Evolutionary conservation across 2,797 vertebrate genomes (phyloP).

Genomic region (Sciurus carolinensis): DNA sequence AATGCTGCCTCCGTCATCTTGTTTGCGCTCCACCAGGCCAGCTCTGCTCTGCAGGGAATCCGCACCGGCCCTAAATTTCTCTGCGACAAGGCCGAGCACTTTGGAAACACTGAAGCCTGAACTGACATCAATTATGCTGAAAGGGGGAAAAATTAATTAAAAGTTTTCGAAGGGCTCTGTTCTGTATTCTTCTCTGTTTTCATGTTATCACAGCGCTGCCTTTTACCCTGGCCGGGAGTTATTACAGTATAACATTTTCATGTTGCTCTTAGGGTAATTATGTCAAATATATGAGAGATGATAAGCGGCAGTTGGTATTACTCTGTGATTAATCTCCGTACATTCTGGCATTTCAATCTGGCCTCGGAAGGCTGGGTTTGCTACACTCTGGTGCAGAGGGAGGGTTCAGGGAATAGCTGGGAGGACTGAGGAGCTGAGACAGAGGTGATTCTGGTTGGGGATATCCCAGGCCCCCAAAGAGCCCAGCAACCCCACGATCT

Average conservation of each 20-base stretch:
- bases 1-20: fast-evolving
- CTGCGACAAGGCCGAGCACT: slow-evolving; percentile 75
- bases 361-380: slow-evolving; percentile 65
- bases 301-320: slow-evolving; percentile 84
- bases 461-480: background rate
- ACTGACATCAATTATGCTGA: slow-evolving; percentile 84
- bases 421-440: background rate
- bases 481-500: fast-evolving
- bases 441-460: background rate
- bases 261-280: slow-evolving; percentile 87
- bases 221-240: slow-evolving; percentile 83
- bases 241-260: slow-evolving; percentile 84
- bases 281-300: slow-evolving; percentile 84
- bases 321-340: slow-evolving; percentile 86
- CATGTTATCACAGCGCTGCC: slow-evolving; percentile 82
- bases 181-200: slow-evolving; percentile 77
- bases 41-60: background rate
- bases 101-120: slow-evolving; percentile 79
- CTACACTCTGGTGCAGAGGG: slow-evolving; percentile 20
- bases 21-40: background rate
- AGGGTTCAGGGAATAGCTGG: background rate
- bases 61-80: background rate
- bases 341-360: slow-evolving; percentile 80
- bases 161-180: slow-evolving; percentile 85
- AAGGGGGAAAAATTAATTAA: slow-evolving; percentile 88